Evolutionary conservation across 2,888 invertebrate genomes (phyloP), one percentile per base, ranked within the genome.

Genomic region (Dolichopus griseipennis): DNA sequence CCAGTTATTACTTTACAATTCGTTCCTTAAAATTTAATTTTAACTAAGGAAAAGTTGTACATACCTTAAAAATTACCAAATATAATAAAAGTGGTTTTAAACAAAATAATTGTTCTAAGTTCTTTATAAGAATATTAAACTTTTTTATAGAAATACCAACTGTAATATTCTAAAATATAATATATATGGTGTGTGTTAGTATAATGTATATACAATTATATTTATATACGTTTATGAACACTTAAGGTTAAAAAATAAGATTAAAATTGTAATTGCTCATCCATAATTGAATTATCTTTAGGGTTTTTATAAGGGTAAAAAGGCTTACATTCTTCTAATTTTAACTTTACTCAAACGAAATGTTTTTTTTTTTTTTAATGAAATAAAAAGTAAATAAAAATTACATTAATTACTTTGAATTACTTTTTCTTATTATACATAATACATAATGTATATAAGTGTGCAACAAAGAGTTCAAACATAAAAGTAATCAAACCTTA

Each of bases 241-340:
- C 1, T 12, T 22, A 12, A 27, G 2, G 27, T 27, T 41, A 18
- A 52, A 52, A 52, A 66, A 66, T 41, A 43, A 41, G 20, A 20
- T 52, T 43, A 7, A 15, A 66, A 41, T 66, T 52, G 43, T 66
- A 43, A 65, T 65, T 65, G 65, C 65, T 33, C 20, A 33, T 20
- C 33, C 15, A 65, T 33, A 65, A 33, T 33, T 37, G 37, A 65
- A 33, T 52, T 52, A 52, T 52, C n/a, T 52, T 52, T 52, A 6
- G 5, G n/a, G 18, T 52, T 52, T 52, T 52, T 52, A 52, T 18
- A 52, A 52, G 52, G 52, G 52, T 52, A 52, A 52, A 52, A 2
- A 18, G 15, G 8, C 18, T 52, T 52, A n/a, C 8, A 37, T 37
- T 37, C 8, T 37, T 37, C 5, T 5, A 27, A 27, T 27, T 27